Evolutionary conservation across 2,888 invertebrate species (phyloP).

Genomic region (Lepidochrysops patricia): DNA sequence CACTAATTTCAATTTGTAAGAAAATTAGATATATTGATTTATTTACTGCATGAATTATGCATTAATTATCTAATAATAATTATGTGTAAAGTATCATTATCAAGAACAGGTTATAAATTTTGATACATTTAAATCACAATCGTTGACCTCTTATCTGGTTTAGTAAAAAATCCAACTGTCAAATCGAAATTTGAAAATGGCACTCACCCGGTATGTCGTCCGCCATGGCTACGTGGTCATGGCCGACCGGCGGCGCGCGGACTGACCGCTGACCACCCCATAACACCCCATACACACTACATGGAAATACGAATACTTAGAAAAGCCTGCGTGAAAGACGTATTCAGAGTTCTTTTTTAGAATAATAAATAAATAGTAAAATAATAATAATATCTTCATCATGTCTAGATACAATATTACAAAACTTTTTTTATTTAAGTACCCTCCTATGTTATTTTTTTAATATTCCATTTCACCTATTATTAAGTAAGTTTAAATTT

Average conservation of each 20-base stretch:
- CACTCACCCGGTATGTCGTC: conserved; percentile 65
- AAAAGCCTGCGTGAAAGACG: conserved; percentile 20
- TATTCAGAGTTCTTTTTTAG: no score
- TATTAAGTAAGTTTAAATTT: no score
- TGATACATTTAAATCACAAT: background rate
- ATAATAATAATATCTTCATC: no score
- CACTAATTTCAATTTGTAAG: background rate
- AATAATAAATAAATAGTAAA: no score
- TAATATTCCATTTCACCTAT: no score
- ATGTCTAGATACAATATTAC: no score
- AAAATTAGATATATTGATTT: background rate
- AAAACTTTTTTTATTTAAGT: no score
- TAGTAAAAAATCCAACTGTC: background rate
- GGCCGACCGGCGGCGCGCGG: conserved; percentile 46
- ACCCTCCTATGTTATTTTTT: no score
- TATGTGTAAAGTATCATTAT: background rate
- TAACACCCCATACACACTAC: conserved; percentile 26
- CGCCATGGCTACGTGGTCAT: conserved; percentile 46
- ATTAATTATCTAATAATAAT: background rate
- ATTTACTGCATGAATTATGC: background rate
- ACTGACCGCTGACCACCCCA: conserved; percentile 57
- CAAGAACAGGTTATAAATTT: background rate
- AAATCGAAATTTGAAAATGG: conserved; percentile 18
- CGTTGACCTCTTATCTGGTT: background rate
- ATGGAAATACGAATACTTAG: conserved; percentile 31